Evolutionary conservation across 2,113 vertebrate species (phyloP).

Genomic region (Copsychus sechellarum): DNA sequence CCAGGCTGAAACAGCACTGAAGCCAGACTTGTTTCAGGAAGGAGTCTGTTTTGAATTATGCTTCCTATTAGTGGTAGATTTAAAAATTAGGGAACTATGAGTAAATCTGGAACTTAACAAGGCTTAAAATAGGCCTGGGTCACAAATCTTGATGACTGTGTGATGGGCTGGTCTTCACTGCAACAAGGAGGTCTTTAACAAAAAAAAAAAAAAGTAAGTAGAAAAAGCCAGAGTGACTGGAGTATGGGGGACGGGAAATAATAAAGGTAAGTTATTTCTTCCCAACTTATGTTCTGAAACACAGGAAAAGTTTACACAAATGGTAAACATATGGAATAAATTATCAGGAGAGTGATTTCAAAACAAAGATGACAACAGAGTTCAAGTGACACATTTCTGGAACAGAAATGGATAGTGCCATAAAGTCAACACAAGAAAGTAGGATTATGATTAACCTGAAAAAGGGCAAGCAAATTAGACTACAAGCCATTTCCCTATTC

Average conservation of each 20-base stretch:
- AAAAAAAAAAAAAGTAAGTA: not conserved
- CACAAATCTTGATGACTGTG: slow-evolving; percentile 32
- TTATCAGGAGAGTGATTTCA: slow-evolving; percentile 52
- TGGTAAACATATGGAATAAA: slow-evolving; percentile 57
- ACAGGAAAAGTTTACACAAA: not conserved
- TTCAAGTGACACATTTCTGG: slow-evolving; percentile 49
- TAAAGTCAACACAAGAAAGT: slow-evolving; percentile 53
- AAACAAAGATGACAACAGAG: slow-evolving; percentile 51
- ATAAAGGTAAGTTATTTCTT: slow-evolving; percentile 35
- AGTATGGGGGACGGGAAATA: not conserved
- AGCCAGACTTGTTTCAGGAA: slow-evolving; percentile 38
- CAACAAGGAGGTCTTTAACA: slow-evolving; percentile 4
- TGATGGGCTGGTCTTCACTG: not conserved
- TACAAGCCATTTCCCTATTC: slow-evolving; percentile 12
- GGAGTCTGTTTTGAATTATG: slow-evolving; percentile 63
- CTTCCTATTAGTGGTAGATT: slow-evolving; percentile 56
- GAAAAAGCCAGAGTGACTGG: not conserved
- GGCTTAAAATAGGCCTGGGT: slow-evolving; percentile 50
- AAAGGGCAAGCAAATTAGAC: slow-evolving; percentile 44
- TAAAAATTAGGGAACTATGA: slow-evolving; percentile 63
- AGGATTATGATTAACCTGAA: slow-evolving; percentile 55
- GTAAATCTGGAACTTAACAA: slow-evolving; percentile 63
- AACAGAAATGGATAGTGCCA: slow-evolving; percentile 29
- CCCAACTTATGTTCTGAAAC: slow-evolving; percentile 2
- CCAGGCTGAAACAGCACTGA: not conserved